phyloP scores from a whole-genome alignment of 2,888 invertebrate species.

The Julus scanicus region DNA sequence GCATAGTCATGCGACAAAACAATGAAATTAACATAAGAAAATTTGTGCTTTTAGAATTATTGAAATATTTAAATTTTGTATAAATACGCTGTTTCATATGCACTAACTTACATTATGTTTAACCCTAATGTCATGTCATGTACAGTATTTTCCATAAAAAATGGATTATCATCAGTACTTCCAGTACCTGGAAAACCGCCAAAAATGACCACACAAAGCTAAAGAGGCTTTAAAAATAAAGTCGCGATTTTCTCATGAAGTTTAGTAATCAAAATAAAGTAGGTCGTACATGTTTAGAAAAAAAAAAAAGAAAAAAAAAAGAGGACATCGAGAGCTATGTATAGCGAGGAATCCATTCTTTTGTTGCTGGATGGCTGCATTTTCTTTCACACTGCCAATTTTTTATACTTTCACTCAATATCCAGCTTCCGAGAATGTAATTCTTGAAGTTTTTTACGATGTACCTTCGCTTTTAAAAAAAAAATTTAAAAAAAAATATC shows the following conservation, averaged over 20 bases:
- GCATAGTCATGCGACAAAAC: too few relatives aligned
- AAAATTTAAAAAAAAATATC: background rate
- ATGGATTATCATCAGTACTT: too few relatives aligned
- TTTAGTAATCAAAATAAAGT: background rate
- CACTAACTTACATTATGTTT: too few relatives aligned
- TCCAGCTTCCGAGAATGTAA: background rate
- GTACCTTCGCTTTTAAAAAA: background rate
- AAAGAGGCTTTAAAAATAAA: too few relatives aligned
- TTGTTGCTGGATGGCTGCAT: background rate
- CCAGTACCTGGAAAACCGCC: too few relatives aligned
- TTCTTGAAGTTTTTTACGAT: background rate
- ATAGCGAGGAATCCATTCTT: background rate
- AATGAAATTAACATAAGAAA: too few relatives aligned
- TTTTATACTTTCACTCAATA: constrained; percentile 28
- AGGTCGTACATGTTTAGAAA: background rate
- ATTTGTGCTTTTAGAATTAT: too few relatives aligned
- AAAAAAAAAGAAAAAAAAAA: background rate
- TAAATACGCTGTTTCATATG: too few relatives aligned
- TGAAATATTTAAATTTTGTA: too few relatives aligned
- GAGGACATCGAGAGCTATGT: constrained; percentile 6
- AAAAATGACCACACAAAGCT: too few relatives aligned
- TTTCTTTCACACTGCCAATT: background rate
- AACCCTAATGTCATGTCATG: too few relatives aligned
- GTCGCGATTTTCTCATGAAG: background rate
- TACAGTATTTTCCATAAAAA: too few relatives aligned